Evolutionary conservation across 2,888 invertebrate species (phyloP), one percentile per base, ranked within the genome.

Genomic region (Gisinianus flammeolus): DNA sequence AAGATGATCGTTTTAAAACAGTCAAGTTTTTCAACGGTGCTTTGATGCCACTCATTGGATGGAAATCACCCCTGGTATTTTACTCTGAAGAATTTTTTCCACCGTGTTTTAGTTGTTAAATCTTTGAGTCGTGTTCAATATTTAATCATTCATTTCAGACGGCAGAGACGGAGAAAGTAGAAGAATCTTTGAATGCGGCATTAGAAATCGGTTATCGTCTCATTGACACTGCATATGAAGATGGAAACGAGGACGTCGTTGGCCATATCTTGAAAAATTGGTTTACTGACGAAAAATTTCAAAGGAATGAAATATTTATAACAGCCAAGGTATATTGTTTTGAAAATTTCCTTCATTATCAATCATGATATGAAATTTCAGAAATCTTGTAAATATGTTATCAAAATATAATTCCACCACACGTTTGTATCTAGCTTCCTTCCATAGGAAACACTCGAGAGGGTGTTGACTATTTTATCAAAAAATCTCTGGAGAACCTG

Each of bases 401-500:
- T 30, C 16, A 5, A 10, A n/a, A 31, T 67, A 67, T 30, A 16
- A 67, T 30, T 28, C 4, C 6, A 28, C n/a, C 10, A 26, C 44
- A 19, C 19, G 31, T 10, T 52, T 26, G 33, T 19, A 5, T 10
- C 24, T 62, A 85, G 85, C 80, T 85, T 8, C 85, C 85, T 12
- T 30, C 68, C n/a, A 84, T 81, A 68, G 85, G 79, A 73, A 81
- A 81, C 73, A 16, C 64, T 2, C 68, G 80, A n/a, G 79, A 81
- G 4, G 35, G 71, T 5, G 83, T 83, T 0, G 76, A 77, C 16
- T 52, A 75, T n/a, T 85, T 82, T 73, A 69, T 85, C 22, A 79
- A 82, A 16, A 80, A 81, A 44, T 85, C 85, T 2, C 87, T 94
- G 79, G 87, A 89, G n/a, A 90, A 91, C 85, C 88, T 96, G 31